phyloP scores from a whole-genome alignment of 2,888 invertebrate genomes.

The Philaethria dido region DNA sequence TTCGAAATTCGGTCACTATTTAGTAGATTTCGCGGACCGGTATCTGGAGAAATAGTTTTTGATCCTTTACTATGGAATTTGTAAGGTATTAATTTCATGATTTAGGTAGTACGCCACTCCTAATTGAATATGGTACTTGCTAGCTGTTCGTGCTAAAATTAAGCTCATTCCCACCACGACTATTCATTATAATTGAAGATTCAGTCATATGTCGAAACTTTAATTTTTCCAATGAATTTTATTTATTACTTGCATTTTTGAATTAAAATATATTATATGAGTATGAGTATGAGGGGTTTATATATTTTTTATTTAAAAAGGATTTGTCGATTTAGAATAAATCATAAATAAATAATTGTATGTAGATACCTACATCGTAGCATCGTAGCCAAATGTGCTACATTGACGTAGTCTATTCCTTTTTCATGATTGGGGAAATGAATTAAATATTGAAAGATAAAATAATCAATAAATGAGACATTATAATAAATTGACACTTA shows the following conservation, averaged over 20 bases:
- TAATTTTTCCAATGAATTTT: no score
- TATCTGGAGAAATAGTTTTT: constrained; percentile 34
- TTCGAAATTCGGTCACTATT: constrained; percentile 31
- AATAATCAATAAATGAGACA: no score
- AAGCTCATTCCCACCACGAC: constrained; percentile 29
- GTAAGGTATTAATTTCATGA: constrained; percentile 60
- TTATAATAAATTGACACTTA: no score
- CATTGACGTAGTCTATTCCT: neutral
- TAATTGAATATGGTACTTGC: constrained; percentile 60
- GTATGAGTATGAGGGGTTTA: no score
- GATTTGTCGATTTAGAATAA: no score
- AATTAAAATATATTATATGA: no score
- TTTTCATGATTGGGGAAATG: no score
- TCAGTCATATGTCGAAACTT: no score
- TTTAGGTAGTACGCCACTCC: constrained; percentile 42
- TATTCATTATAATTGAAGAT: constrained; percentile 25
- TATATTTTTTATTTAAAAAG: no score
- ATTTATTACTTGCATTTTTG: no score
- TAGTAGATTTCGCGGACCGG: constrained; percentile 40
- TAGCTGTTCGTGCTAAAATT: constrained; percentile 46
- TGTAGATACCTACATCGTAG: neutral
- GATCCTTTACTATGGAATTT: constrained; percentile 51
- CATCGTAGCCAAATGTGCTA: constrained; percentile 2
- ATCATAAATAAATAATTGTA: neutral
- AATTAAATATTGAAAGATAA: no score